phyloP scores from a whole-genome alignment of 2,888 invertebrate species.

The Caenorhabditis imperialis region DNA sequence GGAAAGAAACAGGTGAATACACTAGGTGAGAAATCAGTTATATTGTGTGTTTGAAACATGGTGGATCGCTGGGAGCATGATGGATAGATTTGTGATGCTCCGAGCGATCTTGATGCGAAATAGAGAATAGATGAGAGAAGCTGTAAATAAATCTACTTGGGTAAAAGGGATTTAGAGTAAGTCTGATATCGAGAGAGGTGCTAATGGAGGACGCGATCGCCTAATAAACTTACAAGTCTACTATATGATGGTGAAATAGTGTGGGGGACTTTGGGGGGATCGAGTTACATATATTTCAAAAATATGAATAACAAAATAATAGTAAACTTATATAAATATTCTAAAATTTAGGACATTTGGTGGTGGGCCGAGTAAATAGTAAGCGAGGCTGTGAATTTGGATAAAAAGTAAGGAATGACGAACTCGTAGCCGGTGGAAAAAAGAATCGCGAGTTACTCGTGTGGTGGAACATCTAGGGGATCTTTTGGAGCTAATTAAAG shows the following conservation, averaged over 20 bases:
- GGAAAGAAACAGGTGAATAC: conserved; percentile 22
- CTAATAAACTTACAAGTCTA: conserved; percentile 36
- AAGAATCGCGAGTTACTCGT: conserved; percentile 23
- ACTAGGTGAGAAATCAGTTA: conserved; percentile 43
- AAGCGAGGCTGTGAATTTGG: background rate
- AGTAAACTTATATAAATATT: conserved; percentile 30
- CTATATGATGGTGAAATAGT: conserved; percentile 23
- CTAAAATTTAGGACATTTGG: background rate
- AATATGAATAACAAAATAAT: conserved; percentile 45
- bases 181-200: conserved; percentile 8
- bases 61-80: conserved; percentile 1
- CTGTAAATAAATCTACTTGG: conserved; percentile 22
- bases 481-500: too few relatives aligned
- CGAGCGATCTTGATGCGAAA: conserved; percentile 14
- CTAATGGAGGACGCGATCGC: conserved; percentile 15
- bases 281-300: conserved; percentile 46
- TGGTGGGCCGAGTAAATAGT: conserved; percentile 18
- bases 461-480: background rate
- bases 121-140: conserved; percentile 9
- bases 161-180: conserved; percentile 17
- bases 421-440: conserved; percentile 13
- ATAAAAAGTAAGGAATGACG: conserved; percentile 13
- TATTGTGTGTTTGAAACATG: conserved; percentile 35
- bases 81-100: background rate
- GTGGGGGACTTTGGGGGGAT: background rate